Evolutionary conservation across 2,888 invertebrate genomes (phyloP), one percentile per base, ranked within the genome.

Genomic region (Griposia aprilina): DNA sequence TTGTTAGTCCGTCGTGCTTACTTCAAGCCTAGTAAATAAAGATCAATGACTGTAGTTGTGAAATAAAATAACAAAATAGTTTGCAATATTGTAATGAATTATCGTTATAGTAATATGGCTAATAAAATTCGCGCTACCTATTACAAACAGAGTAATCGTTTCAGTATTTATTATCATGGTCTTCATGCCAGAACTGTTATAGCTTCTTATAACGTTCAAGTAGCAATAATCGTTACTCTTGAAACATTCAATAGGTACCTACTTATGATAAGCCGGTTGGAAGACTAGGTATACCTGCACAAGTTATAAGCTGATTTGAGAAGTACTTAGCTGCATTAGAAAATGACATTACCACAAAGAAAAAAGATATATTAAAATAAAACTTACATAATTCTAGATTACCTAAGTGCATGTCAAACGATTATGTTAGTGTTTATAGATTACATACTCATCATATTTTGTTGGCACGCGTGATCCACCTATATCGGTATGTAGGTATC

Each of bases 161-260:
- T 23, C 30, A 77, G 36, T 76, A 76, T 76, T 77, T 76, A 76
- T 76, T 65, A 26, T 48, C 17, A 55, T 73, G n/a, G 65, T 55
- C 15, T 81, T 69, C 48, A 70, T 57, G 70, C 52, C 63, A 36
- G 45, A 62, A 52, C 48, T 52, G 62, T 76, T 52, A 81, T 76
- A 57, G 81, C 60, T 67, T 71, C 50, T 63, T 63, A 26, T 26
- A 68, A 78, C 62, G 55, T 67, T 63, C 30, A 23, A 55, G 6
- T 30, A 20, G 45, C 60, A 57, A 81, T 81, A 81, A 76, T n/a
- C 60, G 74, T 81, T 69, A 70, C 70, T 81, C 41, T 26, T 62
- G 41, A 55, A 74, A 80, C 70, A 13, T 76, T 76, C 30, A 74
- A 67, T 78, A 41, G 15, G n/a, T 69, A 36, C 52, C 48, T 63